phyloP scores from a whole-genome alignment of 2,888 invertebrate genomes.

The Minunthozetes semirufus region DNA sequence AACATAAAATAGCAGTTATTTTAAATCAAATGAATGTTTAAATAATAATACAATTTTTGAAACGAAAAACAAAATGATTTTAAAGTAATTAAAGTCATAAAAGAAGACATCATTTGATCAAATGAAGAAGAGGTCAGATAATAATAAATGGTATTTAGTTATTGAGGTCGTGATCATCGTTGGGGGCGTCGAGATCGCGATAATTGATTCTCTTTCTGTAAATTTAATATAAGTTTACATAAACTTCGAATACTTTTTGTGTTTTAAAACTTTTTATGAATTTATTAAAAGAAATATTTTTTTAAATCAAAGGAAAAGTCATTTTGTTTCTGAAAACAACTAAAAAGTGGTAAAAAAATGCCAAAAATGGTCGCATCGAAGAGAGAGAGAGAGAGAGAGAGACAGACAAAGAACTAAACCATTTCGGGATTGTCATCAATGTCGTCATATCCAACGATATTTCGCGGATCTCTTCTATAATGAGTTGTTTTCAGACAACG shows the following conservation, averaged over 20 bases:
- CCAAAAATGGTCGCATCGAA: background rate
- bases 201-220: constrained; percentile 49
- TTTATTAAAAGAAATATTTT: background rate
- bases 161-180: constrained; percentile 47
- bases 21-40: no score
- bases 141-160: background rate
- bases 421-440: constrained; percentile 76
- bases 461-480: constrained; percentile 54
- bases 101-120: background rate
- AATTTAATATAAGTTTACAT: constrained; percentile 45
- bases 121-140: background rate
- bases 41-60: background rate
- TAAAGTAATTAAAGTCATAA: background rate
- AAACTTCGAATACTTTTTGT: background rate
- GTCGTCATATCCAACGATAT: constrained; percentile 80
- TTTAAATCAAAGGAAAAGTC: background rate
- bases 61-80: background rate
- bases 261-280: constrained; percentile 30
- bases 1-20: background rate
- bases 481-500: constrained; percentile 33
- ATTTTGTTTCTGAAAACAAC: constrained; percentile 38
- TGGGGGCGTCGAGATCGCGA: constrained; percentile 50
- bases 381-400: background rate
- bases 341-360: no score
- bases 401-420: constrained; percentile 54